phyloP scores from a whole-genome alignment of 2,797 vertebrate genomes.

The Gymnoscopelus microlampas region DNA sequence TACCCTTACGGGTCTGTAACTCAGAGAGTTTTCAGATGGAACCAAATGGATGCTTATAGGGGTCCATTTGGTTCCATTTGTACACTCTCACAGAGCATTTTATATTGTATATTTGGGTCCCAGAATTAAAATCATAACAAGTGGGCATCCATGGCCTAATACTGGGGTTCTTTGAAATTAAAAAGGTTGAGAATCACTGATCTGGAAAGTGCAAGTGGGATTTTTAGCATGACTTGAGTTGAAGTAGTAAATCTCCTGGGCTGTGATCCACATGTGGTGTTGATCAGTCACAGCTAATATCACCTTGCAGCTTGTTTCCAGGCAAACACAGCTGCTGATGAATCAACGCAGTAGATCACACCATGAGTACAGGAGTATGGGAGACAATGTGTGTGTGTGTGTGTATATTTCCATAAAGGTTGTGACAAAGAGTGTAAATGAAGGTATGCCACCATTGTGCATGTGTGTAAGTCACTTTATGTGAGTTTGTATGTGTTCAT shows the following conservation, averaged over 20 bases:
- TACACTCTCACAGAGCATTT: too few species aligned
- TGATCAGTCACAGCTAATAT: slow-evolving; percentile 77
- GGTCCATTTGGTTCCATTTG: too few species aligned
- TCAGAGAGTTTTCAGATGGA: too few species aligned
- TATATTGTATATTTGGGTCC: too few species aligned
- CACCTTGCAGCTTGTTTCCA: slow-evolving; percentile 61
- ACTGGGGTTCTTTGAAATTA: too few species aligned
- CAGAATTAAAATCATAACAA: too few species aligned
- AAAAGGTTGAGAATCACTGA: slow-evolving; percentile 5
- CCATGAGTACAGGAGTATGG: slow-evolving; percentile 18
- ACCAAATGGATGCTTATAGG: too few species aligned
- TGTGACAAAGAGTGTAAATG: too few species aligned
- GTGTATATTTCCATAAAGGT: neutral
- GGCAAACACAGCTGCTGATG: slow-evolving; percentile 71
- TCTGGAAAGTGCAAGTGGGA: slow-evolving; percentile 29
- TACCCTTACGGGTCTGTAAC: too few species aligned
- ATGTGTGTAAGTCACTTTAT: neutral
- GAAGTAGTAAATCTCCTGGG: slow-evolving; percentile 52
- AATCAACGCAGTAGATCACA: slow-evolving; percentile 59
- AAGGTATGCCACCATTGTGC: neutral
- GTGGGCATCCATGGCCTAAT: too few species aligned
- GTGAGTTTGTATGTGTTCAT: neutral
- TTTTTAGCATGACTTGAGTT: slow-evolving; percentile 47
- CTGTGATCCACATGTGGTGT: slow-evolving; percentile 67
- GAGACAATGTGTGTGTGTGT: neutral